Evolutionary conservation across 1,140 invertebrate genomes (phyloP), one percentile per base, ranked within the genome.

Genomic region (Aporrectodea caliginosa): DNA sequence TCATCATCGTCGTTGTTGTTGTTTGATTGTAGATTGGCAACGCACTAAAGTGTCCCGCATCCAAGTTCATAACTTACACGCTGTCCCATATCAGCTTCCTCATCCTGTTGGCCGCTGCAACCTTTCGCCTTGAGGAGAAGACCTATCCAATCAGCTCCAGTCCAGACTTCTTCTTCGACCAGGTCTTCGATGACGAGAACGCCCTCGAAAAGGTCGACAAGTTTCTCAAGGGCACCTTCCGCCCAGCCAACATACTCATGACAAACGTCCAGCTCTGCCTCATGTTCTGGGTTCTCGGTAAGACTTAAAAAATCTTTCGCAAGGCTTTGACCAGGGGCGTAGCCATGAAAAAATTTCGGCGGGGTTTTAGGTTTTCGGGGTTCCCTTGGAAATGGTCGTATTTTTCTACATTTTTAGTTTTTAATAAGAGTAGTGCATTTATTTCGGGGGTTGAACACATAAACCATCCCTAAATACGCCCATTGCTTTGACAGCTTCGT

Each of bases 251-350:
- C 82, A 85, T 84, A 68, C 84, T 87, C 75, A 82, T 88, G n/a
- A 88, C 87, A 12, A 84, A 87, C 81, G 86, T 88, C 78, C 87
- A 88, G 82, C 84, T 86, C 35, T 87, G 87, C 84, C 86, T 88
- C 73, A 85, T 88, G 69, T 87, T 88, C 79, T 88, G 87, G 86
- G 84, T 88, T 80, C 81, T 85, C 83, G 87, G 87, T 87, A 82
- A 79, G 78, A 12, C 2, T 77, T 35, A 14, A n/a, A n/a, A n/a
- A n/a, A n/a, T n/a, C n/a, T n/a, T n/a, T n/a, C n/a, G n/a, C n/a
- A n/a, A n/a, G n/a, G n/a, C n/a, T n/a, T n/a, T n/a, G n/a, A n/a
- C n/a, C n/a, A n/a, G n/a, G n/a, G n/a, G n/a, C n/a, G n/a, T n/a
- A n/a, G n/a, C n/a, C n/a, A n/a, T n/a, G n/a, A n/a, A n/a, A n/a